Conservation (phyloP, 2,888 invertebrate genomes). For the Archips xylosteana region DNA sequence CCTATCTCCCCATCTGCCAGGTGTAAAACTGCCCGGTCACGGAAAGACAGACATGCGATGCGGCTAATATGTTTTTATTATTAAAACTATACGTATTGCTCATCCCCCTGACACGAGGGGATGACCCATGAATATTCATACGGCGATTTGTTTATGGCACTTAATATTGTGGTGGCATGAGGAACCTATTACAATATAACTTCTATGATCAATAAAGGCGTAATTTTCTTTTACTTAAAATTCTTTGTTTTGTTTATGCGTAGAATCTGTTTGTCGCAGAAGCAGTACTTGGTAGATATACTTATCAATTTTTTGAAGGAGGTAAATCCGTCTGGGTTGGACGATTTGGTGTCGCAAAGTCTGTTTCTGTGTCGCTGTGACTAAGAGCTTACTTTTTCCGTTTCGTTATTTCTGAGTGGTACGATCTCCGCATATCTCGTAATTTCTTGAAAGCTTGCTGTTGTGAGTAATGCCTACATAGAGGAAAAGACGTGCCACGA, state of each 20-base stretch:
- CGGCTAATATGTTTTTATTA: conserved; percentile 84
- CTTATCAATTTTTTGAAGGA: background rate
- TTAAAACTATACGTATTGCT: conserved; percentile 76
- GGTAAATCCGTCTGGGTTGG: background rate
- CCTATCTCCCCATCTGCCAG: conserved; percentile 72
- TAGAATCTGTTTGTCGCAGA: no score
- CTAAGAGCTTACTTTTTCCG: conserved; percentile 35
- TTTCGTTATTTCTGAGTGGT: conserved; percentile 21
- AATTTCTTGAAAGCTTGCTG: conserved; percentile 50
- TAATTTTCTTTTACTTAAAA: background rate
- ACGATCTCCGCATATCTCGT: conserved; percentile 40
- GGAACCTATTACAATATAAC: conserved; percentile 8
- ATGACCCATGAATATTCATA: conserved; percentile 80
- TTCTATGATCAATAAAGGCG: background rate
- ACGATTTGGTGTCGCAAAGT: conserved; percentile 13
- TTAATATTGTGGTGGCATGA: conserved; percentile 43
- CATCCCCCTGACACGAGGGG: conserved; percentile 68
- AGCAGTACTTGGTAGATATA: background rate
- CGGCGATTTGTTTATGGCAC: conserved; percentile 77
- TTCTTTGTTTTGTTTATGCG: background rate
- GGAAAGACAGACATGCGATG: conserved; percentile 83
- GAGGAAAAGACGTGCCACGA: conserved; percentile 53
- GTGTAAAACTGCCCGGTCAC: conserved; percentile 85
- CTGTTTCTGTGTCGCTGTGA: conserved; percentile 40
- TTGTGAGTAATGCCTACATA: conserved; percentile 57